Base-by-base conservation (phyloP, 2,797 vertebrate genomes). In the Coilia nasus region DNA sequence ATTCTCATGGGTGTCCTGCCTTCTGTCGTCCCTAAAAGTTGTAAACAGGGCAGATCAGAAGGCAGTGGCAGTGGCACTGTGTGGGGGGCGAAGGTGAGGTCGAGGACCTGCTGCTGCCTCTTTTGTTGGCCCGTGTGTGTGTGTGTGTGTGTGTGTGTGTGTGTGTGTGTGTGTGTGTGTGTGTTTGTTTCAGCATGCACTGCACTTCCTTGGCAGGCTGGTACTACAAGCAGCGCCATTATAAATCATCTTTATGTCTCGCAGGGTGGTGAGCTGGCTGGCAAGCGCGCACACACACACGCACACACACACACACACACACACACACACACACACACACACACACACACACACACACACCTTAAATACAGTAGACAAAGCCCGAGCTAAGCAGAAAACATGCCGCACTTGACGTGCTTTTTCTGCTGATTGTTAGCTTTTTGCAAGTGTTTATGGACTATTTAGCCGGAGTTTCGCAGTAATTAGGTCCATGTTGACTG, bases 341-440 rank as follows among this genome's bases (percentile, higher is more conserved):
- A n/a, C n/a, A n/a, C n/a, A n/a, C n/a, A n/a, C n/a, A n/a, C n/a
- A n/a, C n/a, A n/a, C n/a, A n/a, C n/a, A n/a, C n/a, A 6, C 71
- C 71, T 44, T 44, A 78, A 78, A 44, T 44, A 44, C 71, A 44
- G 41, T 11, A 44, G 71, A 44, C 71, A 78, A 78, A 78, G 19
- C 35, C 31, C 21, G 2, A 15, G 41, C 71, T 78, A 78, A 78
- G 71, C 71, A 78, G 71, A 78, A 78, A 21, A 35, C 41, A 35
- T 78, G 71, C 46, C 17, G 9, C 44, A 11, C 44, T 56, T 85
- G 75, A 60, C 15, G 57, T 19, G 59, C 44, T 23, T 75, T 87
- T 87, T 81, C 10, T 67, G 81, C 67, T 85, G 81, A 85, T 50
- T 85, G 59, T 19, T 84, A 80, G 44, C 21, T 85, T 54, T 82